Base-by-base conservation (phyloP, 2,113 vertebrate species). In the Salminus brasiliensis region DNA sequence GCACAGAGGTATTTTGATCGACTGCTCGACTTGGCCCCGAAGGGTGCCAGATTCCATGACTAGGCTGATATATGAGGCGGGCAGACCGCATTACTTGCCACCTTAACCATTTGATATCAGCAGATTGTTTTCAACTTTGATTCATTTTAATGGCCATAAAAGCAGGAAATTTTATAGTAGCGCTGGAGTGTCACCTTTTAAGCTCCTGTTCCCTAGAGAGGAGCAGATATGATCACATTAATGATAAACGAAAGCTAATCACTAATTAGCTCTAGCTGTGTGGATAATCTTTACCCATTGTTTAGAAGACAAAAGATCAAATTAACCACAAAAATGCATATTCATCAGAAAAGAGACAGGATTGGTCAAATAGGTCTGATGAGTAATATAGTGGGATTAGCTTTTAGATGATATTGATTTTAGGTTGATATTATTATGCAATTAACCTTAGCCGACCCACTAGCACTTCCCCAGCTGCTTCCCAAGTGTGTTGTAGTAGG, bases 1-100 rank as follows among this genome's bases (percentile, higher is more conserved):
- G 79, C 79, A 74, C 79, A 69, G 66, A 84, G 83, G 70, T 84
- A 81, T 84, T 81, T 84, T 81, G 83, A 84, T 84, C 74, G 79
- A 84, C 83, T 77, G 65, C 74, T 81, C 74, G 70, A 57, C 79
- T 81, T 84, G 83, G 83, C 83, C 72, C 57, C 66, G 71, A 79
- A 71, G 71, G 79, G 32, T 78, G 70, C 74, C 55, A 84, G 74
- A 84, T 81, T 84, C 83, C 79, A 74, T 80, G 76, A 82, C 68
- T 85, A 80, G 70, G 62, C 72, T 75, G 76, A 82, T 76, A 73
- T 60, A 76, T 30, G 62, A 82, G 70, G 74, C 63, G 41, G 70
- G 69, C 77, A 53, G 71, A 69, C 23, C 1, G 12, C 76, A 72
- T 81, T 81, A 78, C 75, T 30, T 81, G 83, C 83, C 72, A 75